Evolutionary conservation across 2,888 invertebrate genomes (phyloP), one percentile per base, ranked within the genome.

Genomic region (Zelleria hepariella): DNA sequence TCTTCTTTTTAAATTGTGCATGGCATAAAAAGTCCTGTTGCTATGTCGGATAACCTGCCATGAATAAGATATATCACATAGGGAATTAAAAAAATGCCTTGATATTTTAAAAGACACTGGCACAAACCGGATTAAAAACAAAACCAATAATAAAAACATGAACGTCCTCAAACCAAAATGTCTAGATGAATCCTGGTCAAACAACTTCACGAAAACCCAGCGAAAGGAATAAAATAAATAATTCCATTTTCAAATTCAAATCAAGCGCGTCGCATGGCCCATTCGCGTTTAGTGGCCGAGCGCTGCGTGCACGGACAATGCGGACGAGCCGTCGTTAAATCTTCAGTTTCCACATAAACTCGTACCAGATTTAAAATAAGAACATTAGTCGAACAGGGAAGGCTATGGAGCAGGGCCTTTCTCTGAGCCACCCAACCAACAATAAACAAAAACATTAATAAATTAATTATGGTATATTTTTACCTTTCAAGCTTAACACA

Each of bases 241-340:
- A 20, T 70, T 73, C 71, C 66, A 71, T 74, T 75, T 74, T 74
- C 72, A 78, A 80, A 85, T 86, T 85, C 82, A 86, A 86, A 86
- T 86, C 73, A 81, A 78, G 75, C 32, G 32, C 32, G 32, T 42
- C 32, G 15, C 32, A 42, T 42, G 32, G 32, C 15, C 32, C 32
- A 42, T 42, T 42, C 15, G 32, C 76, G 76, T 78, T 73, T 70
- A 76, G 71, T 73, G 72, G 72, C 73, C 69, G 71, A 73, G 71
- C 71, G 74, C 77, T 80, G 72, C 86, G 86, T 86, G 85, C 73
- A 71, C 75, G 84, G 84, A 85, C 86, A 86, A 86, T 86, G 70
- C 79, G 73, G 86, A 26, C 82, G 84, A 81, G 76, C 70, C 77
- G 78, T 86, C 85, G 84, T 87, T 82, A 86, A 87, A 78, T 82